Evolutionary conservation across 2,888 invertebrate genomes (phyloP).

Genomic region (Cerastis rubricosa): DNA sequence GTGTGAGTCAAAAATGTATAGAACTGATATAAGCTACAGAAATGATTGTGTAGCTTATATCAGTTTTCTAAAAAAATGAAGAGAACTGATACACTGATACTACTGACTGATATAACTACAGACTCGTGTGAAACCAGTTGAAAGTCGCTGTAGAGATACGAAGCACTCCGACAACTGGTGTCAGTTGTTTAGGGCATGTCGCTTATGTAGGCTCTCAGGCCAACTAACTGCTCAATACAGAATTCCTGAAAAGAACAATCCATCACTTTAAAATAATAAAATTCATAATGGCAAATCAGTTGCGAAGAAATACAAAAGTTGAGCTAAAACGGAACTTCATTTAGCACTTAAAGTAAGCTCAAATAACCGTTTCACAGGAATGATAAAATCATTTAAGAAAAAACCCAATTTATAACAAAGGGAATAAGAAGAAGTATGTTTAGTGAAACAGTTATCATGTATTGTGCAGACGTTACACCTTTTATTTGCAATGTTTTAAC

Average conservation of each 20-base stretch:
- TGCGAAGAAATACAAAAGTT: background rate
- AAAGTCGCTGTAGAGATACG: too few relatives aligned
- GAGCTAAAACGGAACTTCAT: background rate
- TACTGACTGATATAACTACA: too few relatives aligned
- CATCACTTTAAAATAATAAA: background rate
- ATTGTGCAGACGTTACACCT: background rate
- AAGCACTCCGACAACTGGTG: too few relatives aligned
- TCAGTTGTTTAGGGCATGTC: too few relatives aligned
- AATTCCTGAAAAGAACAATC: background rate
- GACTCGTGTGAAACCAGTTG: too few relatives aligned
- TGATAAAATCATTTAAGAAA: background rate
- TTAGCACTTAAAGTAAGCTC: background rate
- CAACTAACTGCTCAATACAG: too few relatives aligned
- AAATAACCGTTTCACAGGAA: background rate
- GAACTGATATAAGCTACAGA: too few relatives aligned
- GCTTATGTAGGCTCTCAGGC: too few relatives aligned
- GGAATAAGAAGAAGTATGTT: background rate
- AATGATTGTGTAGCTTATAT: too few relatives aligned
- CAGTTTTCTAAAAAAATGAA: too few relatives aligned
- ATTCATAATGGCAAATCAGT: background rate
- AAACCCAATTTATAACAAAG: background rate
- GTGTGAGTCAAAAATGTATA: too few relatives aligned
- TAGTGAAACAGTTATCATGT: background rate
- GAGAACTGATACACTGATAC: too few relatives aligned
- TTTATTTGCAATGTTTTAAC: constrained; percentile 3